Conservation (phyloP, 2,797 vertebrate genomes). For the Potorous gilbertii region DNA sequence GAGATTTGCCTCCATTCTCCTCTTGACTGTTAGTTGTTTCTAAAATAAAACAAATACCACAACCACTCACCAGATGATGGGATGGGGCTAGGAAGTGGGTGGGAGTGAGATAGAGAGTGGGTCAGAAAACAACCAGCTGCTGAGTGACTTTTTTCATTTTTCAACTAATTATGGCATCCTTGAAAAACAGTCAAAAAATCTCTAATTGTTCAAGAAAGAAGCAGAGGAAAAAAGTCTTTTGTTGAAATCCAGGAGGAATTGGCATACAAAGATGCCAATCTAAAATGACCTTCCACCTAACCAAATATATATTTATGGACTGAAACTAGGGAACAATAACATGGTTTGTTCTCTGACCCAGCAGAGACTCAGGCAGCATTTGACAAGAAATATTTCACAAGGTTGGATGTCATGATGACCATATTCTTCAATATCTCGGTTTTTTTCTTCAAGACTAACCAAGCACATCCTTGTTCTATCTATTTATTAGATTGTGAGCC, state of each 20-base stretch:
- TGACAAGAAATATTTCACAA: slow-evolving; percentile 29
- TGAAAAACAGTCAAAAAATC: not conserved
- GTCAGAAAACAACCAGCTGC: not conserved
- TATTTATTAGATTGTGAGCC: slow-evolving; percentile 36
- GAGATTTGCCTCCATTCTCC: not conserved
- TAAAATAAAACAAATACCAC: not conserved
- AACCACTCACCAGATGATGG: not conserved
- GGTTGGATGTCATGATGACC: not conserved
- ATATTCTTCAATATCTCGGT: slow-evolving; percentile 18
- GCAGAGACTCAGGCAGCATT: not conserved
- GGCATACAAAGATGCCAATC: not conserved
- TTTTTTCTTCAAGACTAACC: not conserved
- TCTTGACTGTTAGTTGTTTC: not conserved
- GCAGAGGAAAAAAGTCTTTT: not conserved
- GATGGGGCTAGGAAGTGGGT: not conserved
- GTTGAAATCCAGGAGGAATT: not conserved
- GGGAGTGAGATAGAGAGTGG: not conserved
- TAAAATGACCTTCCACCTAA: not conserved
- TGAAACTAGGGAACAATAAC: not conserved
- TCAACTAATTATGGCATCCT: not conserved
- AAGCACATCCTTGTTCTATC: fast-evolving
- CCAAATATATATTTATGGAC: not conserved
- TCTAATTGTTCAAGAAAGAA: not conserved
- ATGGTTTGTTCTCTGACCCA: not conserved
- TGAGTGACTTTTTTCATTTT: not conserved